phyloP scores from a whole-genome alignment of 2,797 vertebrate species.

The Galago senegalensis region DNA sequence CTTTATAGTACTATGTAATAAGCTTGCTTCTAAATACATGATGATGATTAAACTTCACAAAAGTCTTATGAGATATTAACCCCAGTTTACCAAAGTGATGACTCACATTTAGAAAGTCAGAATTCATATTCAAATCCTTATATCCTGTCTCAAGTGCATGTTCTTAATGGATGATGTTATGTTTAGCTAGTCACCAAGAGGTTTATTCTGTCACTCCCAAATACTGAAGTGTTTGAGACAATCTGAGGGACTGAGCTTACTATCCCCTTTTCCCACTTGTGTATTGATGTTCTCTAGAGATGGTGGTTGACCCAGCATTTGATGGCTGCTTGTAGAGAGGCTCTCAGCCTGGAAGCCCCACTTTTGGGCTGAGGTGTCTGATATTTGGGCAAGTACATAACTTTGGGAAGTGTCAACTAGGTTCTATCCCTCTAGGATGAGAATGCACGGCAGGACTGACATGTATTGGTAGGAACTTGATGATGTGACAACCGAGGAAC shows the following conservation, averaged over 20 bases:
- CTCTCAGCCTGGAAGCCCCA: not conserved
- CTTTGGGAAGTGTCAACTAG: not conserved
- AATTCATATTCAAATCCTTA: not conserved
- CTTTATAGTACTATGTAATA: not conserved
- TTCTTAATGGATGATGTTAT: not conserved
- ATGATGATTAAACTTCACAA: not conserved
- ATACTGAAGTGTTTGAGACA: not conserved
- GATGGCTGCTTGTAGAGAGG: not conserved
- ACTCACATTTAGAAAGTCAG: not conserved
- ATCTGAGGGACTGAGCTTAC: not conserved
- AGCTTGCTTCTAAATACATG: not conserved
- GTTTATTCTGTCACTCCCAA: not conserved
- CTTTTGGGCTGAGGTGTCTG: not conserved
- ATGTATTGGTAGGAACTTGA: accelerated
- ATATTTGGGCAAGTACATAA: not conserved
- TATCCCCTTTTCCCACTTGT: not conserved
- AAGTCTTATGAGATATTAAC: not conserved
- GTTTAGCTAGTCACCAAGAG: not conserved
- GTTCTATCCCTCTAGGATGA: not conserved
- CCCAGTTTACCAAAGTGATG: not conserved
- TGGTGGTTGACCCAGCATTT: not conserved
- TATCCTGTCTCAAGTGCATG: not conserved
- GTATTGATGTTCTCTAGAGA: not conserved
- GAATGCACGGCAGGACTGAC: not conserved
- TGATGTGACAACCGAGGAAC: not conserved